Base-by-base conservation (phyloP, 2,113 vertebrate genomes). In the Propithecus coquereli region DNA sequence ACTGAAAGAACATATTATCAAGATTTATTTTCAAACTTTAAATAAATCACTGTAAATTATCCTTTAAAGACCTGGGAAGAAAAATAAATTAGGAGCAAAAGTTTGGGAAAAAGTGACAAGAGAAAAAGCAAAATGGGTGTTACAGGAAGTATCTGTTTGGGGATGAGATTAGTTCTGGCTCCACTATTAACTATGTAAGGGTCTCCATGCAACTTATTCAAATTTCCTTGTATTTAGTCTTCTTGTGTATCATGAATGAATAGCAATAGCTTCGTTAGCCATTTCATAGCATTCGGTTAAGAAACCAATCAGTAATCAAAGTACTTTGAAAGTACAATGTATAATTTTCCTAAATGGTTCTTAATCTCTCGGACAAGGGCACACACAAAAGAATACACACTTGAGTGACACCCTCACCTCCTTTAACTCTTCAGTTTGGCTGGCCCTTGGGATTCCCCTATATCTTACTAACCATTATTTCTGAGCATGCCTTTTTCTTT, bases 1-100 rank as follows among this genome's bases (percentile, higher is more conserved):
- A n/a, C 12, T 57, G 2, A 63, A 71, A 74, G 6, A 16, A 50
- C 5, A 66, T 20, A 83, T 68, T 84, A 37, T 32, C 13, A 87
- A 91, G 18, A 40, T 85, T 94, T 90, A 94, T 68, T 85, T 90
- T 68, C 20, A 66, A 86, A 83, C 18, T 70, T 17, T 66, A 32
- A 94, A 95, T 68, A 32, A 89, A 0, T 3, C 14, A 61, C 4
- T 66, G 18, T 40, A 65, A 79, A 45, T 87, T 85, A 82, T 89
- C 20, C 68, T 87, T 80, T 73, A 92, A 74, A 66, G 2, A 16
- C 47, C 11, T 52, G 16, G 5, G 27, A 54, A 43, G 66, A 73
- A 34, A 40, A 80, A 12, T 20, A 70, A 77, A 80, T 6, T 1
- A 43, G 14, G 7, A 92, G 52, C 6, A 83, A 70, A 92, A 40